Evolutionary conservation across 2,113 vertebrate genomes (phyloP).

Genomic region (Cepphus grylle): DNA sequence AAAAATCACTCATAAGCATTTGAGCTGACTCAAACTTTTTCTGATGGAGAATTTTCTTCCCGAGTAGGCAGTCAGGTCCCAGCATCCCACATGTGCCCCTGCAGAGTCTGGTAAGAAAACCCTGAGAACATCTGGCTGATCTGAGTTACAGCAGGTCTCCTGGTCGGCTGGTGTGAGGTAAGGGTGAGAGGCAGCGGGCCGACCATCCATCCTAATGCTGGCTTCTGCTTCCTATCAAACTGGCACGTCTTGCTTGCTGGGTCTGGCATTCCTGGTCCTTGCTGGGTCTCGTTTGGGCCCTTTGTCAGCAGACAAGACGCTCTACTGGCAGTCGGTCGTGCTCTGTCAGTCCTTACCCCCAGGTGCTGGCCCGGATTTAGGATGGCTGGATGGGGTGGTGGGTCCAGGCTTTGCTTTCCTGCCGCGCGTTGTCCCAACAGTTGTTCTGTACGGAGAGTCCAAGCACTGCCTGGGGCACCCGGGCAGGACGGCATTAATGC

Average conservation of each 20-base stretch:
- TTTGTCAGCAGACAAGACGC: too few species aligned
- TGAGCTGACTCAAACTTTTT: not conserved
- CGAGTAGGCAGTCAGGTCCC: not conserved
- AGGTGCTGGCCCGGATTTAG: not conserved
- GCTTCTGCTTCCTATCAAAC: not conserved
- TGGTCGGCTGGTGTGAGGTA: fast-evolving
- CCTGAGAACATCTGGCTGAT: not conserved
- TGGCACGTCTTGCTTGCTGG: fast-evolving
- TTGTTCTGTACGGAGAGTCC: fast-evolving
- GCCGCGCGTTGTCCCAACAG: fast-evolving
- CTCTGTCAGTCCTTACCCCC: not conserved
- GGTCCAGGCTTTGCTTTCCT: not conserved
- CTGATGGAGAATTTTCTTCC: not conserved
- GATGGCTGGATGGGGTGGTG: not conserved
- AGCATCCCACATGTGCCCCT: not conserved
- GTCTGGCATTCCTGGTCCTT: too few species aligned
- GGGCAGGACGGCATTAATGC: fast-evolving
- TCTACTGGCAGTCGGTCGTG: not conserved
- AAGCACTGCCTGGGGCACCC: fast-evolving
- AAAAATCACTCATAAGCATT: not conserved
- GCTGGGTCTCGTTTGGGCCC: too few species aligned
- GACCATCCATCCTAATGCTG: not conserved
- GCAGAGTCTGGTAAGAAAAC: not conserved
- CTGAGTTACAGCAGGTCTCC: not conserved
- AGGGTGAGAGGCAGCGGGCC: not conserved